Evolutionary conservation across 1,140 invertebrate genomes (phyloP).

Genomic region (Gonatopus flavifemur): DNA sequence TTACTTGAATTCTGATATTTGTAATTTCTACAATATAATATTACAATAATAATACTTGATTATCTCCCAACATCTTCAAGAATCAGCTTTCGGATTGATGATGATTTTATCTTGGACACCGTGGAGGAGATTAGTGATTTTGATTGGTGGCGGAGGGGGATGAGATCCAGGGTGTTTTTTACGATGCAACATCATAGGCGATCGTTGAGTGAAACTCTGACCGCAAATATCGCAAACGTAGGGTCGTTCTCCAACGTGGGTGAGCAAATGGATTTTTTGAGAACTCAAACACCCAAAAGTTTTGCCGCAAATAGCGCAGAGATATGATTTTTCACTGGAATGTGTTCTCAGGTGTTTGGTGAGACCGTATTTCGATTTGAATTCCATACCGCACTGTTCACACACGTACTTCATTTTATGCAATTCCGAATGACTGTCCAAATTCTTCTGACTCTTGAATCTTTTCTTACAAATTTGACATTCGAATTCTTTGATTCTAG

Average conservation of each 20-base stretch:
- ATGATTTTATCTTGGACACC: slow-evolving; percentile 48
- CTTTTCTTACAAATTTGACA: slow-evolving; percentile 56
- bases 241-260: slow-evolving; percentile 58
- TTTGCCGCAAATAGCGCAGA: slow-evolving; percentile 64
- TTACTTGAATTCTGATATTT: too few species aligned
- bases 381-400: slow-evolving; percentile 63
- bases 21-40: too few species aligned
- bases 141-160: slow-evolving; percentile 47
- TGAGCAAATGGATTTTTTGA: slow-evolving; percentile 54
- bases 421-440: slow-evolving; percentile 49
- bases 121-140: slow-evolving; percentile 46
- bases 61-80: too few species aligned
- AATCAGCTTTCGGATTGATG: too few species aligned
- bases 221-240: slow-evolving; percentile 60
- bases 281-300: slow-evolving; percentile 58
- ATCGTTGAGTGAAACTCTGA: slow-evolving; percentile 55
- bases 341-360: slow-evolving; percentile 66
- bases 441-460: slow-evolving; percentile 54
- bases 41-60: too few species aligned
- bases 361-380: slow-evolving; percentile 65
- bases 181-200: slow-evolving; percentile 55
- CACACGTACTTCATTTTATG: slow-evolving; percentile 61
- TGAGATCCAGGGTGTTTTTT: slow-evolving; percentile 60
- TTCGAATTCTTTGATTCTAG: slow-evolving; percentile 54
- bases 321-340: slow-evolving; percentile 68